phyloP scores from a whole-genome alignment of 2,888 invertebrate species.

The Scelioninae gen. 1 region DNA sequence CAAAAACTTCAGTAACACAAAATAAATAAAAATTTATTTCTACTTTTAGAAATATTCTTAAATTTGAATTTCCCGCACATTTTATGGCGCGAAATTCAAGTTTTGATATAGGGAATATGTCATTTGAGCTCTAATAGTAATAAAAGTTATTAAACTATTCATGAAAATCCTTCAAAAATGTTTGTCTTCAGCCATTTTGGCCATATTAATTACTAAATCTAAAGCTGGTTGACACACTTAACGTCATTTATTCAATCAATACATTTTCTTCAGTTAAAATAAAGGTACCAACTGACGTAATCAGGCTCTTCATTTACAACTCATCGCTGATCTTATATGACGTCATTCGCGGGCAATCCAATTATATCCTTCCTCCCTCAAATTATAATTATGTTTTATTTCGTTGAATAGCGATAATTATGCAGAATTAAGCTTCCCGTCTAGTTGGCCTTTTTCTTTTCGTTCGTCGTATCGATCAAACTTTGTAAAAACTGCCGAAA shows the following conservation, averaged over 20 bases:
- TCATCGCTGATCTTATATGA: conserved; percentile 27
- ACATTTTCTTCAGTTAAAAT: conserved; percentile 3
- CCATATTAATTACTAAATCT: neutral
- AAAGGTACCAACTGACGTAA: conserved; percentile 34
- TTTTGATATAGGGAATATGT: neutral
- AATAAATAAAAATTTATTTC: no score
- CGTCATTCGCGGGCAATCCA: conserved; percentile 49
- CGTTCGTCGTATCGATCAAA: conserved; percentile 59
- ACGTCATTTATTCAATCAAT: conserved; percentile 28
- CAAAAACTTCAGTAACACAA: no score
- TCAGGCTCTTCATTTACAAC: conserved; percentile 15
- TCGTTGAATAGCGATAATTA: conserved; percentile 51
- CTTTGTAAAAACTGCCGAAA: conserved; percentile 63
- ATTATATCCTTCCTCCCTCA: conserved; percentile 44
- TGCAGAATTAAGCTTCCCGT: conserved; percentile 32
- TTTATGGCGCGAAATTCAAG: conserved; percentile 19
- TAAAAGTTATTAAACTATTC: no score
- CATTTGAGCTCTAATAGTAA: no score
- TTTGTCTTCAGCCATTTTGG: neutral
- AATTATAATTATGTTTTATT: conserved; percentile 48
- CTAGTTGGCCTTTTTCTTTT: conserved; percentile 10
- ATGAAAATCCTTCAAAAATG: no score
- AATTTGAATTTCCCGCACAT: conserved; percentile 15
- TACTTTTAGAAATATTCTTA: no score
- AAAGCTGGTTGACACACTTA: conserved; percentile 4